These are phyloP conservation scores for Gastracanthus pulcherrimus DNA, from an alignment of 2,888 invertebrate species.

Conservation along the genomic window DNA sequence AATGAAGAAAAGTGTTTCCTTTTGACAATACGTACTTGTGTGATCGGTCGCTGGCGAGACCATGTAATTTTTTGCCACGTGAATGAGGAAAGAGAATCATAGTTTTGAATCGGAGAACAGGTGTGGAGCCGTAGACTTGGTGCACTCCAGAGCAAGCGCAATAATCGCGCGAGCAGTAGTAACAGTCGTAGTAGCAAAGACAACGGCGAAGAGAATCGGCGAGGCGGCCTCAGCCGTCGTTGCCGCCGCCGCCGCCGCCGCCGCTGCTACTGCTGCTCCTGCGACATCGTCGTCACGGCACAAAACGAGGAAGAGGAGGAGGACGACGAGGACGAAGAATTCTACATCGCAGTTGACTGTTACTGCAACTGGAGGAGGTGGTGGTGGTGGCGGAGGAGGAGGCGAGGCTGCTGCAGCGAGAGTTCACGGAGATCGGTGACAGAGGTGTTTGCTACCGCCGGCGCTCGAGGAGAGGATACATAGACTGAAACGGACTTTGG, in stretches of 20 bases:
- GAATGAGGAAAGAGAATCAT: no score
- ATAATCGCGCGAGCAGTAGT: no score
- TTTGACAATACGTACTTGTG: no score
- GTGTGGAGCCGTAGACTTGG: no score
- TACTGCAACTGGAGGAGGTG: neutral
- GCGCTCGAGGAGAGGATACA: constrained; percentile 29
- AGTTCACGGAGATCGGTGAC: constrained; percentile 33
- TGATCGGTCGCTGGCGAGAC: neutral
- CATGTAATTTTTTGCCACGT: no score
- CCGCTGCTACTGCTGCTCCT: neutral
- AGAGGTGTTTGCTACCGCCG: constrained; percentile 37
- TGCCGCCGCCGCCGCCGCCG: neutral
- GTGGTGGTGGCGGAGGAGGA: constrained; percentile 33
- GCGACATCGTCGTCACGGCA: constrained; percentile 1
- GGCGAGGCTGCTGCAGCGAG: constrained; percentile 1
- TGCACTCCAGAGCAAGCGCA: no score
- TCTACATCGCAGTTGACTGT: neutral
- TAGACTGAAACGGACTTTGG: no score
- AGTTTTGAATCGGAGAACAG: no score
- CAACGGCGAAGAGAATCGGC: neutral
- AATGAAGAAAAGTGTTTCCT: no score
- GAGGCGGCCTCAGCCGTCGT: neutral
- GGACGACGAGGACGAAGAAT: neutral
- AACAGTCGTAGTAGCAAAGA: no score
- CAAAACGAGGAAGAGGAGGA: constrained; percentile 25